phyloP scores from a whole-genome alignment of 2,888 invertebrate species.

The Salticus scenicus region DNA sequence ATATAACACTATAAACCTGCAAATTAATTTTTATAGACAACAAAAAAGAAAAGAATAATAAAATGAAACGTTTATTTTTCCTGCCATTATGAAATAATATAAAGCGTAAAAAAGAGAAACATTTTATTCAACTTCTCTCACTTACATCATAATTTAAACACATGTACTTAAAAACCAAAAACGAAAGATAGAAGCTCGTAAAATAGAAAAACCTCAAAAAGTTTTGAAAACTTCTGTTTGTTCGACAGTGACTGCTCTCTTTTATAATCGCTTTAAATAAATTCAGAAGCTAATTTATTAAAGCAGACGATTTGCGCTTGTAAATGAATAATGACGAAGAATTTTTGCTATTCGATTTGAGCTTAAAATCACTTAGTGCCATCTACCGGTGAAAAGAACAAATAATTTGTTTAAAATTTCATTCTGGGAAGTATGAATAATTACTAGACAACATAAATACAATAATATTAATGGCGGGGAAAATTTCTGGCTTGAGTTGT shows the following conservation, averaged over 20 bases:
- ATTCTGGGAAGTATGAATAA: background rate
- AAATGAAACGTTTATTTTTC: too few species aligned
- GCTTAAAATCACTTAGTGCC: background rate
- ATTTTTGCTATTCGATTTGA: background rate
- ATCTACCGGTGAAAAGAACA: background rate
- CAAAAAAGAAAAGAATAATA: too few species aligned
- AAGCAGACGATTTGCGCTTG: conserved; percentile 1
- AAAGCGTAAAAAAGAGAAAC: too few species aligned
- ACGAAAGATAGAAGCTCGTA: too few species aligned
- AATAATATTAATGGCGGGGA: background rate
- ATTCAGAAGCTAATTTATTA: conserved; percentile 7
- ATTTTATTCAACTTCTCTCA: too few species aligned
- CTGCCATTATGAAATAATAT: too few species aligned
- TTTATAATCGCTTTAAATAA: background rate
- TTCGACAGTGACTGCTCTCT: background rate
- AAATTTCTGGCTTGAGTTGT: background rate
- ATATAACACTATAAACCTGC: too few species aligned
- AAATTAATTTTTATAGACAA: too few species aligned
- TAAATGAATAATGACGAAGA: conserved; percentile 7
- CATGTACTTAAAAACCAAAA: too few species aligned
- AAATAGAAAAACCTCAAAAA: background rate
- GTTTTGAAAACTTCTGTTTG: background rate
- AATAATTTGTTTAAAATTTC: conserved; percentile 1
- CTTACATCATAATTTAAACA: too few species aligned
- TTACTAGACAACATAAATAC: background rate